Percentiles rank a stretch among this genome's conserved stretches.
Conservation (phyloP, 2,888 invertebrate species). For the Drosophila melanocephala region DNA sequence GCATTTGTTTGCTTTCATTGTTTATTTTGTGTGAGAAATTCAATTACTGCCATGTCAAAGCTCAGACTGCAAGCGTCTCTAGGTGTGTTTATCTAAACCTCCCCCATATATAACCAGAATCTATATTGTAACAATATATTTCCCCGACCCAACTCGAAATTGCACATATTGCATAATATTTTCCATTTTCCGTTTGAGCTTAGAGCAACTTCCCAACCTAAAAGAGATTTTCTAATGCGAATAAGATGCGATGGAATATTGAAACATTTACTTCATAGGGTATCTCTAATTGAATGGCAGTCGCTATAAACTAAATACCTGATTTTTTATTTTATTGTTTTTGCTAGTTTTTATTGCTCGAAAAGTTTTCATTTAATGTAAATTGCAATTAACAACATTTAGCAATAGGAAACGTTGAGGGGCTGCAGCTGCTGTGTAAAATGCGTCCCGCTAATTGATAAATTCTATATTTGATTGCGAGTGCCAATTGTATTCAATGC, state of each 20-base stretch:
- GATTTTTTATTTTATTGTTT: constrained; percentile 8
- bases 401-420: constrained; percentile 56
- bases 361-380: constrained; percentile 53
- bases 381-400: constrained; percentile 71
- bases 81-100: neutral
- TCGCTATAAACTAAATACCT: neutral
- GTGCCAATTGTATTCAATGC: constrained; percentile 39
- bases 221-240: neutral
- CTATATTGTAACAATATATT: neutral
- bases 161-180: neutral
- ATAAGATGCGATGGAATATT: no score
- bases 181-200: neutral
- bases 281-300: constrained; percentile 27
- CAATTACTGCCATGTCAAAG: neutral
- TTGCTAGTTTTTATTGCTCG: constrained; percentile 31
- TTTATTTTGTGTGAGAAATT: neutral
- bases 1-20: neutral
- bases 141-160: neutral
- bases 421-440: constrained; percentile 46
- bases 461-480: constrained; percentile 53
- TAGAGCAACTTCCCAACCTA: neutral
- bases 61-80: neutral
- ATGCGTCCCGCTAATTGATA: constrained; percentile 62
- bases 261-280: constrained; percentile 17
- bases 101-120: neutral